Conservation (phyloP, 2,797 vertebrate genomes). For the Cryptoprocta ferox region DNA sequence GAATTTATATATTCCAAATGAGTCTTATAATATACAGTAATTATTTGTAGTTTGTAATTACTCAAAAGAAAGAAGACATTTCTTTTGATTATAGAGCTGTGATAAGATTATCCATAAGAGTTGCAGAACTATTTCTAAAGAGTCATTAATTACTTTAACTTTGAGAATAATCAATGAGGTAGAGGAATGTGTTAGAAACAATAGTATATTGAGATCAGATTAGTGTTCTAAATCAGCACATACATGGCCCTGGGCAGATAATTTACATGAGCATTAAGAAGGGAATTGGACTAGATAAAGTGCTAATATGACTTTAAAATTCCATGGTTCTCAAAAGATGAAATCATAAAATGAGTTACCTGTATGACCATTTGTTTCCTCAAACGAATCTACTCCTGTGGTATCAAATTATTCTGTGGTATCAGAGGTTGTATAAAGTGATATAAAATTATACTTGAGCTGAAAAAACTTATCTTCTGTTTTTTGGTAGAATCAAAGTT, state of each 20-base stretch:
- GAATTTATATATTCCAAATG: background rate
- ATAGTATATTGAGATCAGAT: background rate
- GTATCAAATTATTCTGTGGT: background rate
- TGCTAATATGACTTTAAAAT: slow-evolving; percentile 3
- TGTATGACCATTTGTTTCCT: background rate
- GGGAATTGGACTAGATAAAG: background rate
- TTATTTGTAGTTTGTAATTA: slow-evolving; percentile 9
- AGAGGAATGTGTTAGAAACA: background rate
- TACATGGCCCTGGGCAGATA: background rate
- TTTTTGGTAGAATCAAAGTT: background rate
- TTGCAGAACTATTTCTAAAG: background rate
- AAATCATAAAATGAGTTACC: background rate
- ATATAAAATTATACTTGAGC: background rate
- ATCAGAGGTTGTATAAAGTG: background rate
- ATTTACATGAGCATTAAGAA: background rate
- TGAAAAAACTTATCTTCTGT: background rate
- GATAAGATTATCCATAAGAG: background rate
- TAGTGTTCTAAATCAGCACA: background rate
- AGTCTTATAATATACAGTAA: background rate
- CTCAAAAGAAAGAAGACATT: background rate
- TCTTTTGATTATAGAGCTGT: background rate
- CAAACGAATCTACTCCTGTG: background rate
- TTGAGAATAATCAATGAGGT: background rate
- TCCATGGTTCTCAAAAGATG: background rate
- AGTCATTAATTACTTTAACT: background rate